Evolutionary conservation across 2,113 vertebrate species (phyloP), one percentile per base, ranked within the genome.

Genomic region (Polypterus senegalus): DNA sequence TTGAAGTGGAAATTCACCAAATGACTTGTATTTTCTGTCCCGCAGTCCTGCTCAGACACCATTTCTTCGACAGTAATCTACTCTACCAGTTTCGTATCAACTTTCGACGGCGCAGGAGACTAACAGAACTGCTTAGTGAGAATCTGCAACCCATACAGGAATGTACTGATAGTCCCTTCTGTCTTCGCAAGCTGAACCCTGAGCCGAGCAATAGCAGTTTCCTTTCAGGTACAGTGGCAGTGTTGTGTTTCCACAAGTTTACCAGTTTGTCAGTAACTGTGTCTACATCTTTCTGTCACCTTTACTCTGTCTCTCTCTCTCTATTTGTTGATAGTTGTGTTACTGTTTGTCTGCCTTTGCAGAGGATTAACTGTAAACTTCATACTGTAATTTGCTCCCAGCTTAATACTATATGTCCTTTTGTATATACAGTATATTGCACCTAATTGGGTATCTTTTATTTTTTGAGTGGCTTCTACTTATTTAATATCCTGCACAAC

Each of bases 51-150:
- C 79, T 74, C 2, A 83, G 79, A 62, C 81, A 87, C 62, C 77
- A 88, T 67, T 92, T 94, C 73, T 86, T 85, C 58, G 91, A 94
- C 71, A 82, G 86, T 3, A 82, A 87, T 53, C 63, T 85, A 11
- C 83, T 92, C 57, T 92, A 90, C 75, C 88, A 88, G 5, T 94
- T 92, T 74, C 82, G 84, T 75, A 84, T 88, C 65, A 91, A 92
- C 65, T 91, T 92, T 5, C 82, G 87, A 0, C 79, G 86, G 0
- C 73, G 87, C 0, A 71, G 87, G 0, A 81, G 77, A 0, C 81
- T 94, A 2, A 88, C 83, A 0, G 87, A 94, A 64, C 56, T 92
- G 1, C 72, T 92, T 54, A 78, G 69, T 0, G 85, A 92, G 57
- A 80, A 62, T 3, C 69, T 79, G 4, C 69, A 70, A 0, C 7